A percentile compares a stretch with the other conserved stretches of the same genome.
These are phyloP conservation scores for Dissostichus mawsoni DNA, from an alignment of 2,113 vertebrate genomes.

Conservation along the genomic window DNA sequence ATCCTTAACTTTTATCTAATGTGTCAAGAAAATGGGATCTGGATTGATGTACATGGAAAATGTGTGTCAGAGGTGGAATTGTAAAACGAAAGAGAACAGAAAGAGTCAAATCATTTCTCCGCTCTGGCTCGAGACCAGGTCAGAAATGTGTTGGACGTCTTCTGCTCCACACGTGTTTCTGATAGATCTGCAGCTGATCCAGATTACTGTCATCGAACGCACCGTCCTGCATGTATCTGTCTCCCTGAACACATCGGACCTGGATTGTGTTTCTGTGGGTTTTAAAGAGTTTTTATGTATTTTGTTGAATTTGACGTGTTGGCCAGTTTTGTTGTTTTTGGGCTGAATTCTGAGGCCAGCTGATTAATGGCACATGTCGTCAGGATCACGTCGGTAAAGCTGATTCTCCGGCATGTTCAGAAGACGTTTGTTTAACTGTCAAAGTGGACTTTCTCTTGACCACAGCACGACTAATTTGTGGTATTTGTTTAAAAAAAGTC, in stretches of 20 bases:
- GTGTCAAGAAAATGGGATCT: too few species aligned
- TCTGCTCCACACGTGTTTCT: constrained; percentile 65
- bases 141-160: constrained; percentile 22
- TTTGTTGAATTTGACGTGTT: constrained; percentile 31
- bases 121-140: constrained; percentile 29
- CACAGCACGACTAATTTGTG: background rate
- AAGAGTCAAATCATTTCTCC: background rate
- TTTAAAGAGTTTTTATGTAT: constrained; percentile 43
- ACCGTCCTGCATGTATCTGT: constrained; percentile 26
- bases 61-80: background rate
- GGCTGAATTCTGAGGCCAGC: constrained; percentile 5
- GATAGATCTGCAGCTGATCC: constrained; percentile 53
- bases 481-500: background rate
- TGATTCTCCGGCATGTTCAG: background rate
- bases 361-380: constrained; percentile 42
- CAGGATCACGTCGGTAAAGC: constrained; percentile 6
- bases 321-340: constrained; percentile 11
- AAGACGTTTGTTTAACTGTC: constrained; percentile 9
- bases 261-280: constrained; percentile 49
- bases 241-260: constrained; percentile 42
- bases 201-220: constrained; percentile 45
- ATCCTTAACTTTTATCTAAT: too few species aligned
- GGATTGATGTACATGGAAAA: too few species aligned
- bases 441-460: background rate
- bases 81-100: background rate